Evolutionary conservation across 2,113 vertebrate genomes (phyloP).

Genomic region (Penelope pileata): DNA sequence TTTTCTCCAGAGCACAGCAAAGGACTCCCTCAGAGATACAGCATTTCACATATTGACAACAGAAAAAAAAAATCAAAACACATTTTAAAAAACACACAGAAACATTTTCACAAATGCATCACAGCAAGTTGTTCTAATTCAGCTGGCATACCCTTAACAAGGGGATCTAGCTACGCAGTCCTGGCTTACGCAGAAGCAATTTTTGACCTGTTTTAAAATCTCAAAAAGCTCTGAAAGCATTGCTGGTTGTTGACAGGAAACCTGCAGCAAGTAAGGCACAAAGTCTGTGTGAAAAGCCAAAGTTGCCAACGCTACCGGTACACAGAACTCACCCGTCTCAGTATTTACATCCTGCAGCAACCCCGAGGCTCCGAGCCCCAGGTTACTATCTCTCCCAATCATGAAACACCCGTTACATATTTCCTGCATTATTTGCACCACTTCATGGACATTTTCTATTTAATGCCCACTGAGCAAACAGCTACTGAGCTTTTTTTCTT

Average conservation of each 20-base stretch:
- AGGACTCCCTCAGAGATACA: background rate
- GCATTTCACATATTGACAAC: background rate
- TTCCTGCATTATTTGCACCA: background rate
- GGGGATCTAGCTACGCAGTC: background rate
- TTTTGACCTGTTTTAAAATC: background rate
- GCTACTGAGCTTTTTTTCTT: background rate
- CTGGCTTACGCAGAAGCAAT: background rate
- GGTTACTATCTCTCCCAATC: slow-evolving; percentile 22
- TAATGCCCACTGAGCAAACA: background rate
- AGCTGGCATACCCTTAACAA: background rate
- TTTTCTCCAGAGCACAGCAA: background rate
- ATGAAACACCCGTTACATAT: accelerated
- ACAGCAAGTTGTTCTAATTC: background rate
- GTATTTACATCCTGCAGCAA: background rate
- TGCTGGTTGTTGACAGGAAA: background rate
- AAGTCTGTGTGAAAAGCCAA: background rate
- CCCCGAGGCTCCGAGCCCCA: background rate
- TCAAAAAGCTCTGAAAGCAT: background rate
- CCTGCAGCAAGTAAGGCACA: background rate
- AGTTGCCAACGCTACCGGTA: background rate
- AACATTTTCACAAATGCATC: background rate
- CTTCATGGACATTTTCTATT: background rate
- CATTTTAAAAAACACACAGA: background rate
- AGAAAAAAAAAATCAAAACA: background rate
- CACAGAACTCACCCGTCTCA: background rate